Conservation (phyloP, 2,797 vertebrate species). For the Nyctibius grandis region DNA sequence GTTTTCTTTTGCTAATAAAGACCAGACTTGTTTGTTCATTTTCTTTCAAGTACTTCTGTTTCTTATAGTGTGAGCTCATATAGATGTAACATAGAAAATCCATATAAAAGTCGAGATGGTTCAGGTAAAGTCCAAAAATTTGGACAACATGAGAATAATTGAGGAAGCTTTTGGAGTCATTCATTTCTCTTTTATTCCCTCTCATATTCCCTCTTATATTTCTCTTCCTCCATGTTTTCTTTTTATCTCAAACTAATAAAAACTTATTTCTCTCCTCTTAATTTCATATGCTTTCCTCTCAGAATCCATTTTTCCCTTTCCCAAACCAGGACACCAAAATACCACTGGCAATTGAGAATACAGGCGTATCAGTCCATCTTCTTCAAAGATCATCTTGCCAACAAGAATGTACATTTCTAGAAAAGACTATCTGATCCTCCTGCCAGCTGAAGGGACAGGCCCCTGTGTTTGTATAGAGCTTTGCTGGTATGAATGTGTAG, state of each 20-base stretch:
- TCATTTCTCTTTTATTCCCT: background rate
- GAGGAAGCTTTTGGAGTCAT: background rate
- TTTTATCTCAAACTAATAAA: background rate
- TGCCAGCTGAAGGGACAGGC: background rate
- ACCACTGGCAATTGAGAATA: background rate
- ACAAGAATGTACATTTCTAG: background rate
- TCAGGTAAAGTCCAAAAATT: slow-evolving; percentile 36
- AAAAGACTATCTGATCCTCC: background rate
- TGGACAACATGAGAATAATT: background rate
- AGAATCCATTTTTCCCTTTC: background rate
- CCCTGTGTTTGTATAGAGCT: background rate
- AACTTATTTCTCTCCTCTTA: background rate
- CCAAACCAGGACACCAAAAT: too few relatives aligned
- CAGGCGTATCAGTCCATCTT: background rate
- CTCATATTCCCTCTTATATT: background rate
- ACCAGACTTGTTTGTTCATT: slow-evolving; percentile 69
- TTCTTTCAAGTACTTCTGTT: slow-evolving; percentile 63
- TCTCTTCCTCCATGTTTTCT: background rate
- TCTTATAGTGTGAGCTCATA: slow-evolving; percentile 58
- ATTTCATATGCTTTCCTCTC: background rate
- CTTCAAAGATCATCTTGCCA: background rate
- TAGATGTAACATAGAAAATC: slow-evolving; percentile 7
- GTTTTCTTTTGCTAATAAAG: slow-evolving; percentile 64
- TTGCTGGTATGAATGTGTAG: background rate
- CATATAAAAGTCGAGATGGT: background rate